Conservation (phyloP, 92 coral and sea anemone genomes). For the Meandrina meandrites region DNA sequence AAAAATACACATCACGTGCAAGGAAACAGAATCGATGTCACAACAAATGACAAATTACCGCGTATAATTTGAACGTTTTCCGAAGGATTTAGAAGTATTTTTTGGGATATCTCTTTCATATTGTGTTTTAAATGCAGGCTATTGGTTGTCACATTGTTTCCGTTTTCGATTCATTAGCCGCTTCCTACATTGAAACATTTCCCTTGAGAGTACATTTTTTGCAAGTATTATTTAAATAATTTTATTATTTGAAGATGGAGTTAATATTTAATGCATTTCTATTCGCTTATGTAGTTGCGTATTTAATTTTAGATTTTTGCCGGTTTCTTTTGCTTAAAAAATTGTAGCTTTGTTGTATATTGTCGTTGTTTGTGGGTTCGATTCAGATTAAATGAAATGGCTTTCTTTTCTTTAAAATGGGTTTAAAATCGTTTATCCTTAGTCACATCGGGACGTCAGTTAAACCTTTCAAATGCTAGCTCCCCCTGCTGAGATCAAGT, state of each 20-base stretch:
- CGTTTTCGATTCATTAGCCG: neutral
- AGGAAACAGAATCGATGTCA: neutral
- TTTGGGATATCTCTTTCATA: neutral
- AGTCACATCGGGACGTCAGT: neutral
- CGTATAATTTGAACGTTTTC: neutral
- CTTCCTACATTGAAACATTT: neutral
- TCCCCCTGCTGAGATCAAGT: neutral
- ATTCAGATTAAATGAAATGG: neutral
- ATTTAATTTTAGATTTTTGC: neutral
- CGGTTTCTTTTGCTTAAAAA: neutral
- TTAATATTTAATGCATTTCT: no score
- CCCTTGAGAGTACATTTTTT: neutral
- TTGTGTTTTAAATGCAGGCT: neutral
- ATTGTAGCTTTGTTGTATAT: neutral
- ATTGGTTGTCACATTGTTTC: neutral
- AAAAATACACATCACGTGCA: no score
- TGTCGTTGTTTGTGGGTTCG: neutral
- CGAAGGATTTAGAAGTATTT: neutral
- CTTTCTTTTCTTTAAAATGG: neutral
- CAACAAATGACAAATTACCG: neutral
- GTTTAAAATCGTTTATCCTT: neutral
- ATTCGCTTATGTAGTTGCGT: neutral
- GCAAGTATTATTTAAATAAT: no score
- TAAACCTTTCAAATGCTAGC: neutral
- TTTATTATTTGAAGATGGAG: no score